Percentiles rank a stretch among this genome's conserved stretches.
Evolutionary conservation across 2,113 vertebrate species (phyloP).

Genomic region (Sminthopsis crassicaudata): DNA sequence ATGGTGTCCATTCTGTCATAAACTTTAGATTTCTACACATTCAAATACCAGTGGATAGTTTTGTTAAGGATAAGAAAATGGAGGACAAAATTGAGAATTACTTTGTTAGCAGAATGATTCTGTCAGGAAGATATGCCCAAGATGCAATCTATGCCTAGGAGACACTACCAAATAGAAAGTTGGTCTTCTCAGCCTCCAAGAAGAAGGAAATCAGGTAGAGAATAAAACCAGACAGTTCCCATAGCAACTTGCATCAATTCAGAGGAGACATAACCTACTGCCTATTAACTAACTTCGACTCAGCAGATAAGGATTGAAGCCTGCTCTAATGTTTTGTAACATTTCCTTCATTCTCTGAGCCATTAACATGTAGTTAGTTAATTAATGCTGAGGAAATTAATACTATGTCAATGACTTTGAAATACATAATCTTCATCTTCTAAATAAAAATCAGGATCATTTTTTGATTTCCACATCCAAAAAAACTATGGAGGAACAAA

Average conservation of each 20-base stretch:
- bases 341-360: background rate
- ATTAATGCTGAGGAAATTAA: slow-evolving; percentile 53
- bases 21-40: slow-evolving; percentile 19
- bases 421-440: slow-evolving; percentile 33
- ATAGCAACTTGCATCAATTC: slow-evolving; percentile 23
- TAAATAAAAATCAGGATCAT: slow-evolving; percentile 50
- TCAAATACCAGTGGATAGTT: slow-evolving; percentile 39
- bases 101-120: background rate
- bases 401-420: slow-evolving; percentile 27
- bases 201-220: slow-evolving; percentile 30
- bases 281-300: slow-evolving; percentile 22
- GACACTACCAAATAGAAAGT: slow-evolving; percentile 34
- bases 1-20: background rate
- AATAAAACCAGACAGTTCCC: slow-evolving; percentile 33
- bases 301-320: slow-evolving; percentile 2
- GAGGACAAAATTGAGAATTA: slow-evolving; percentile 34
- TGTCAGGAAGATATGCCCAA: background rate
- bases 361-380: slow-evolving; percentile 29
- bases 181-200: slow-evolving; percentile 36
- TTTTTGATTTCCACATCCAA: slow-evolving; percentile 37
- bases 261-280: slow-evolving; percentile 34
- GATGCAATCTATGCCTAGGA: slow-evolving; percentile 23
- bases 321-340: background rate
- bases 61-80: background rate
- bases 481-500: background rate